A percentile compares a stretch with the other conserved stretches of the same genome.
Conservation (phyloP, 2,797 vertebrate genomes). For the Hoplostethus atlanticus region DNA sequence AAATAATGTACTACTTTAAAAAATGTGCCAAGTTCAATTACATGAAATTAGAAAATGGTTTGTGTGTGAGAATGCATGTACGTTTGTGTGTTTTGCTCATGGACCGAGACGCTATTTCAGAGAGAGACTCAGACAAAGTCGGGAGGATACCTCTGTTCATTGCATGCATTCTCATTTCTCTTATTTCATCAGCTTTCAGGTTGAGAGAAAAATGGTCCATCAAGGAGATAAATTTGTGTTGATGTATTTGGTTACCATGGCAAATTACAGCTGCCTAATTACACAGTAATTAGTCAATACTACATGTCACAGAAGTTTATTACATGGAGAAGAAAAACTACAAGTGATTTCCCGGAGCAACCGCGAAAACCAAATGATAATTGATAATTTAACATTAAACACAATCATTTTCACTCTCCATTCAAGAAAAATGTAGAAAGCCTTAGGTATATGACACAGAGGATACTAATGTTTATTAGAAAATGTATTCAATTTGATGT, state of each 20-base stretch:
- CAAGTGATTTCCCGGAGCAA: background rate
- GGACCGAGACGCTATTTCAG: background rate
- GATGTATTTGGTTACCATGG: constrained; percentile 51
- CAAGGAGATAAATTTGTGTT: constrained; percentile 59
- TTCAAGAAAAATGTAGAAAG: no score
- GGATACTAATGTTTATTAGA: no score
- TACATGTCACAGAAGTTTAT: constrained; percentile 7
- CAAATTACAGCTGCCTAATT: constrained; percentile 35
- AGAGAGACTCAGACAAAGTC: background rate
- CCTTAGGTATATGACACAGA: background rate
- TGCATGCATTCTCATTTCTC: constrained; percentile 5
- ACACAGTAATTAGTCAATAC: constrained; percentile 39
- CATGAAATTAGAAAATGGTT: background rate
- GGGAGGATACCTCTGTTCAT: background rate
- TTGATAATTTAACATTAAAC: background rate
- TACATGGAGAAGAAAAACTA: background rate
- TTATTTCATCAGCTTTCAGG: constrained; percentile 18
- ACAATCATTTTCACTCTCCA: background rate
- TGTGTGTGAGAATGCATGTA: background rate
- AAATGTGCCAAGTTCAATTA: background rate
- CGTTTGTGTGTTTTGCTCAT: background rate
- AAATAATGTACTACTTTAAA: no score
- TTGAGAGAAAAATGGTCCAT: constrained; percentile 31
- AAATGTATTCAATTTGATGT: no score
- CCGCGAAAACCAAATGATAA: background rate